Percentiles rank a stretch among this genome's conserved stretches.
Evolutionary conservation across 2,888 invertebrate genomes (phyloP).

Genomic region (Sphinx pinastri): DNA sequence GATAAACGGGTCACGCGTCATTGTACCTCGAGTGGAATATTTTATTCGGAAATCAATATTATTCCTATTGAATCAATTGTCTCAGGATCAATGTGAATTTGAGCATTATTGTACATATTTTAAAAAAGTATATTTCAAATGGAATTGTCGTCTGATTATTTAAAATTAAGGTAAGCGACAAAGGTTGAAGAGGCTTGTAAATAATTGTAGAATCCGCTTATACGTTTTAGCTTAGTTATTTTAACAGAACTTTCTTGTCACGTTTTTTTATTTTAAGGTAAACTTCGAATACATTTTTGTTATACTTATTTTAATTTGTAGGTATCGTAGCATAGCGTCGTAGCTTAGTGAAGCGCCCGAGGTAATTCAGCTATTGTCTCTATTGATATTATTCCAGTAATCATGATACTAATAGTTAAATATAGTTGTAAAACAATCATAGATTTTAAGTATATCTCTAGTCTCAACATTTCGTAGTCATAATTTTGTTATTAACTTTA

Average conservation of each 20-base stretch:
- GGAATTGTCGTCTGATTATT: constrained; percentile 75
- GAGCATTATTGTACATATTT: constrained; percentile 66
- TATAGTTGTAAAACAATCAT: constrained; percentile 50
- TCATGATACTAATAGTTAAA: constrained; percentile 45
- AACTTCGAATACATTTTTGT: constrained; percentile 55
- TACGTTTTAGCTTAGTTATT: constrained; percentile 40
- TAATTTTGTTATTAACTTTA: constrained; percentile 62
- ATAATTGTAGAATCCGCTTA: constrained; percentile 66
- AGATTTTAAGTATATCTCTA: constrained; percentile 74
- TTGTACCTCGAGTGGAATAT: constrained; percentile 31
- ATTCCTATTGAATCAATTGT: constrained; percentile 33
- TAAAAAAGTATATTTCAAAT: constrained; percentile 59
- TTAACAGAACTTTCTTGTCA: constrained; percentile 30
- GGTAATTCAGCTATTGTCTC: constrained; percentile 51
- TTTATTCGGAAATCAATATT: constrained; percentile 25
- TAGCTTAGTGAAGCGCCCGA: constrained; percentile 44
- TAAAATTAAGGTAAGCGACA: constrained; percentile 54
- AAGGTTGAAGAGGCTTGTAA: constrained; percentile 70
- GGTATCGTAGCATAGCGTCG: constrained; percentile 39
- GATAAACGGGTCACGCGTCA: background rate
- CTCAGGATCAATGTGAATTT: constrained; percentile 46
- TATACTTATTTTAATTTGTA: constrained; percentile 39
- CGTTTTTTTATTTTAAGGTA: constrained; percentile 44
- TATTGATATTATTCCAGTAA: constrained; percentile 51
- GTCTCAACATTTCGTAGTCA: constrained; percentile 76